phyloP scores from a whole-genome alignment of 92 coral and sea anemone species.

The Nematostella vectensis region DNA sequence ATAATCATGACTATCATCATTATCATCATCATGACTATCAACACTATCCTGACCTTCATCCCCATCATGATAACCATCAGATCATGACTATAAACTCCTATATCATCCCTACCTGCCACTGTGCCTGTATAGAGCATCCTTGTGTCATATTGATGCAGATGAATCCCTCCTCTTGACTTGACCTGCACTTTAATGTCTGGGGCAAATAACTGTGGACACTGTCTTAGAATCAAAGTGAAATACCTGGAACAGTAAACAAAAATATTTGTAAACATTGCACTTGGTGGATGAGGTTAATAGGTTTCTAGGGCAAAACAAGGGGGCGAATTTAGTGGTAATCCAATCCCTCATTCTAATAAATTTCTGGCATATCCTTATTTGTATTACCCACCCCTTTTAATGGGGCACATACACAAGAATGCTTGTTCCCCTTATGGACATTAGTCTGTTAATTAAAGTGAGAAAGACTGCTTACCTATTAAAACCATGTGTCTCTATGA shows the following conservation, averaged over 20 bases:
- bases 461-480: slow-evolving; percentile 34
- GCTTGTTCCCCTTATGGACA: background rate
- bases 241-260: slow-evolving; percentile 29
- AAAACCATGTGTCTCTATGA: slow-evolving; percentile 40
- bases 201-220: slow-evolving; percentile 40
- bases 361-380: too few species aligned
- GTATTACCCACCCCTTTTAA: background rate
- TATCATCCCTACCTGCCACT: slow-evolving; percentile 41
- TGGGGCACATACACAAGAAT: background rate
- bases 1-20: too few species aligned
- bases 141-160: slow-evolving; percentile 11
- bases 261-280: too few species aligned
- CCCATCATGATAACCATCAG: too few species aligned
- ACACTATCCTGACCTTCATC: too few species aligned
- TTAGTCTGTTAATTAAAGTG: background rate
- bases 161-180: slow-evolving; percentile 17
- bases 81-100: background rate
- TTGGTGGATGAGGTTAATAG: too few species aligned
- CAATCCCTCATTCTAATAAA: too few species aligned
- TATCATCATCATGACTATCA: too few species aligned
- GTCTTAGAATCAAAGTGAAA: slow-evolving; percentile 44
- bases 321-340: too few species aligned
- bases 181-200: slow-evolving; percentile 27
- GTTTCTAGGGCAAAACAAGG: too few species aligned
- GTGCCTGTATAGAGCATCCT: slow-evolving; percentile 47